Evolutionary conservation across 2,888 invertebrate species (phyloP), one percentile per base, ranked within the genome.

Genomic region (Drosophila bunnanda): DNA sequence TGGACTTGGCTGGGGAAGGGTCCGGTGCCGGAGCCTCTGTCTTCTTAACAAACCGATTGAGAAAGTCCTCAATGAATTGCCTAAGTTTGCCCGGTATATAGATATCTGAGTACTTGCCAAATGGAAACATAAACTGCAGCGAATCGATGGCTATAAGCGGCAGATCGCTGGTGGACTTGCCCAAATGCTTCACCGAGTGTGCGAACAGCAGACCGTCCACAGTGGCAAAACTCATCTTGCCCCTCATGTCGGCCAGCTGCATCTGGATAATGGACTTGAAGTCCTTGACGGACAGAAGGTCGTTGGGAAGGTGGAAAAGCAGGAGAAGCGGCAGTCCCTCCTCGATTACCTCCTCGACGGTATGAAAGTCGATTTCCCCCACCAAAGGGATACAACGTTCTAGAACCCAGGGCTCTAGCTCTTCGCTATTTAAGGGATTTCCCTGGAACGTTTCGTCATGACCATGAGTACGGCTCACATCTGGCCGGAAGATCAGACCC

Each of bases 61-160:
- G 56, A 8, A 76, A 88, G 8, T 56, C 32, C 9, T 70, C 43
- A 15, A 83, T 39, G 30, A 82, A 85, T 7, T 25, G 7, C 36
- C 58, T 68, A 2, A 88, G 52, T 39, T 78, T 60, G 0, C 78
- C 78, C 0, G 75, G 76, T n/a, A 71, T 78, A 39, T 78, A 78
- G 39, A 82, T 73, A 10, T 84, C 71, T 7, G 28, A 46, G 12
- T 76, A 68, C 1, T 57, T 46, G 0, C 46, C 15, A 54, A 76
- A 83, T 3, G 56, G 52, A 60, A 61, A 75, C 75, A 82, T 78
- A 13, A 60, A 68, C 15, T 66, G 46, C 10, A 88, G 50, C 6
- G 86, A 85, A 59, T 83, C 82, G 20, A 88, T 85, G 57, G 82
- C 88, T 7, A 83, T 75, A 1, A 88, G 4, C 6, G 85, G 82